phyloP scores from a whole-genome alignment of 2,113 vertebrate species.

The Trematocara nigrifrons region DNA sequence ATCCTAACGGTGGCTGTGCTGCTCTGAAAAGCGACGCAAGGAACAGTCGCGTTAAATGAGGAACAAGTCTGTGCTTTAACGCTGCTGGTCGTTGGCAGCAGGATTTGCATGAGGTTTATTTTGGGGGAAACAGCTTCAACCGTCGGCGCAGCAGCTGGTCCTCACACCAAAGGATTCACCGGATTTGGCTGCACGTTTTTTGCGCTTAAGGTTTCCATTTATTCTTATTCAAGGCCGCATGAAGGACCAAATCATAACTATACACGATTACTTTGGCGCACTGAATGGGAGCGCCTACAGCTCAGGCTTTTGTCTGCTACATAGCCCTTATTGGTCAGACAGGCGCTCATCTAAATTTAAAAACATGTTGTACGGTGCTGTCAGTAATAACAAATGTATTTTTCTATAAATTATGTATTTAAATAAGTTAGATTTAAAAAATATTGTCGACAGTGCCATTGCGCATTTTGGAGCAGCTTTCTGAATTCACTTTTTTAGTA shows the following conservation, averaged over 20 bases:
- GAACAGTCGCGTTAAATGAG: background rate
- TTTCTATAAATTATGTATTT: background rate
- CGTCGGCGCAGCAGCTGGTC: background rate
- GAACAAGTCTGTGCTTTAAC: background rate
- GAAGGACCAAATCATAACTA: background rate
- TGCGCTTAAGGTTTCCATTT: background rate
- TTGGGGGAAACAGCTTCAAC: conserved; percentile 28
- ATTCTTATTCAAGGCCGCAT: background rate
- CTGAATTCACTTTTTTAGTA: background rate
- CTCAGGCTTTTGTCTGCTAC: background rate
- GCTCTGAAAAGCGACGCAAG: background rate
- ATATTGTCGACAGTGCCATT: background rate
- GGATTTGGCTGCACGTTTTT: background rate
- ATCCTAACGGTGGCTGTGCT: background rate
- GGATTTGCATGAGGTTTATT: conserved; percentile 40
- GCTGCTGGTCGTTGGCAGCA: background rate
- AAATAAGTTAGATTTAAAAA: background rate
- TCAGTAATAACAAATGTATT: background rate
- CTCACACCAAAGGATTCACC: too few species aligned
- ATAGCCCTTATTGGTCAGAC: accelerated
- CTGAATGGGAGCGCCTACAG: background rate
- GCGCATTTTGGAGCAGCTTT: background rate
- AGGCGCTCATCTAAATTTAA: accelerated
- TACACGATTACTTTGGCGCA: background rate
- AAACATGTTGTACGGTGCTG: background rate